Base-by-base conservation (phyloP, 2,113 vertebrate species). In the Dasypus novemcinctus region DNA sequence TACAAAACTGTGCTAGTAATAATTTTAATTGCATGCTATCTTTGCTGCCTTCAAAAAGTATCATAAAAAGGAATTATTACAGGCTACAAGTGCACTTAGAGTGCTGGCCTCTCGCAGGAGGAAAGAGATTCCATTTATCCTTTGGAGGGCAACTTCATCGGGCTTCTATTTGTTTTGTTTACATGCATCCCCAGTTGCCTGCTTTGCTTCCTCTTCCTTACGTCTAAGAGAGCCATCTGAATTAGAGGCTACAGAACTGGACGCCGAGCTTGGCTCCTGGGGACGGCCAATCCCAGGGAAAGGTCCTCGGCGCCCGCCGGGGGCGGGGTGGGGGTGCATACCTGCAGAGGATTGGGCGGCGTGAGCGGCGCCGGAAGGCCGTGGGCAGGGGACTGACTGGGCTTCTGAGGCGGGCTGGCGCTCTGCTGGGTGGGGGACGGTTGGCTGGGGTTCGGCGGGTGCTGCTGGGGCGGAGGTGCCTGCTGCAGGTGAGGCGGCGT, bases 291-390 rank as follows among this genome's bases (percentile, higher is more conserved):
- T 63, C 9, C 63, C 61, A 38, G 5, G 0, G 71, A 64, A 54
- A n/a, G 80, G 78, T 31, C 81, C 79, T 92, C 6, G 54, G 91
- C 0, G 1, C 13, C 13, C 10, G 5, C 5, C 9, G 31, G 11
- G 68, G 52, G 38, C 6, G 2, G 18, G 41, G 15, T 13, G 43
- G 59, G 59, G n/a, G 0, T 0, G 74, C 98, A 88, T 98, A 99
- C 99, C 98, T 99, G 98, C 91, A 99, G 97, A 57, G 99, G 99
- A 95, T 99, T 99, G 97, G 99, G 99, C 2, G 99, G 99, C 49
- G 99, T 99, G 97, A 99, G 99, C 8, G 99, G 99, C 31, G 99
- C 99, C 2, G 99, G 99, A 93, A 99, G 99, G 98, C 99, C 99
- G 76, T 99, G 99, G 46, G 98, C 99, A 13, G 99, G 99, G 66